Conservation (phyloP, 2,888 invertebrate species). For the Corbicula japonica region DNA sequence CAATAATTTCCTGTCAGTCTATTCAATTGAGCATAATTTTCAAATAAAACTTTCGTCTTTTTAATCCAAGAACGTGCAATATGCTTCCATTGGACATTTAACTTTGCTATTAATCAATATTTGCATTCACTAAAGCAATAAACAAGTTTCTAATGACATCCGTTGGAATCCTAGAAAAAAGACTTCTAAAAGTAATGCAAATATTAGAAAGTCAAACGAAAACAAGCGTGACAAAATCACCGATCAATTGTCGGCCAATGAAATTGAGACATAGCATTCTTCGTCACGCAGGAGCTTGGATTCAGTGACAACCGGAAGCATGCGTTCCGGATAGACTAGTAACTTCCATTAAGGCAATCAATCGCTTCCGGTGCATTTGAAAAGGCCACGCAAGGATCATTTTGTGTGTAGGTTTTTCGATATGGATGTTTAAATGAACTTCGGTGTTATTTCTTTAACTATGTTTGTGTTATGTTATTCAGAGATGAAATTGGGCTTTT, state of each 20-base stretch:
- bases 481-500: no score
- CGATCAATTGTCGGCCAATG: conserved; percentile 61
- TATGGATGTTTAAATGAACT: no score
- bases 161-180: conserved; percentile 60
- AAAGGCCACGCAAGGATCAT: conserved; percentile 42
- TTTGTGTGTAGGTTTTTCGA: no score
- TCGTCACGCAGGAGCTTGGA: conserved; percentile 64
- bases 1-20: conserved; percentile 64
- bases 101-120: conserved; percentile 64
- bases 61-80: conserved; percentile 60
- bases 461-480: no score
- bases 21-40: conserved; percentile 60
- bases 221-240: conserved; percentile 66
- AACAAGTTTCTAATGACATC: conserved; percentile 68
- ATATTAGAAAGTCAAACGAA: conserved; percentile 68
- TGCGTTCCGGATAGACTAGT: conserved; percentile 73
- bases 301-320: conserved; percentile 71
- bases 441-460: no score
- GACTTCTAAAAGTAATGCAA: conserved; percentile 68
- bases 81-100: conserved; percentile 60
- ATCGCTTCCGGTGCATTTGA: conserved; percentile 65
- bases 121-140: conserved; percentile 64
- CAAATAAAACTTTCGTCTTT: conserved; percentile 58
- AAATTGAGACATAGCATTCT: conserved; percentile 68
- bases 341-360: conserved; percentile 76